Evolutionary conservation across 2,797 vertebrate genomes (phyloP).

Genomic region (Dendrocincla fuliginosa): DNA sequence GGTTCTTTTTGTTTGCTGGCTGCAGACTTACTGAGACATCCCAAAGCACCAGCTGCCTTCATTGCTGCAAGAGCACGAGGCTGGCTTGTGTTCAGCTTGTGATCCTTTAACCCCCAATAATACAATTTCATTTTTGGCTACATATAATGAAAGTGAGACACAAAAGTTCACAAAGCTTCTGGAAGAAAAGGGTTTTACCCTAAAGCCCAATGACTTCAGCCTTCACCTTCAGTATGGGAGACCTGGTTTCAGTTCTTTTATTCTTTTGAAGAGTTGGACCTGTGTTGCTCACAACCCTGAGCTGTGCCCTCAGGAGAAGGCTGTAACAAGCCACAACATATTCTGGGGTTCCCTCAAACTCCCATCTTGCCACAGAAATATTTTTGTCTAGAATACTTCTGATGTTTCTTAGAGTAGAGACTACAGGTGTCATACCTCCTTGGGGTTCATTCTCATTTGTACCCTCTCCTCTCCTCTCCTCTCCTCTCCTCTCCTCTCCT

Average conservation of each 20-base stretch:
- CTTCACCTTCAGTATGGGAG: neutral
- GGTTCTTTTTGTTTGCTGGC: neutral
- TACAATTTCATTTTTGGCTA: neutral
- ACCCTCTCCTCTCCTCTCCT: neutral
- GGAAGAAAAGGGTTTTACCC: neutral
- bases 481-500: neutral
- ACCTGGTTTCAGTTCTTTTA: neutral
- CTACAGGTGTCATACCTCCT: neutral
- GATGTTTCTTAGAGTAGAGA: neutral
- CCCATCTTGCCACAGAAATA: neutral
- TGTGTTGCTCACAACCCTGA: neutral
- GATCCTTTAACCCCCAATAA: neutral
- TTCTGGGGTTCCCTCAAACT: slow-evolving; percentile 1
- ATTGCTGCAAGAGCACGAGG: neutral
- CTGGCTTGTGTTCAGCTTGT: neutral
- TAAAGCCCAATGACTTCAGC: slow-evolving; percentile 3
- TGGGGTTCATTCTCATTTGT: neutral
- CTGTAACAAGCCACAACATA: slow-evolving; percentile 23
- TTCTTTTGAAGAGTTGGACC: neutral
- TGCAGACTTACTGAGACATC: neutral
- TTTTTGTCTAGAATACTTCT: neutral
- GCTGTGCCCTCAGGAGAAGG: neutral
- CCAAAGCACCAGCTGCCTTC: neutral
- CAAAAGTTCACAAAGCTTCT: neutral
- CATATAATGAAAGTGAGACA: neutral